These are phyloP conservation scores for Hydropsyche tenuis DNA, from an alignment of 1,140 invertebrate genomes.

Conservation along the genomic window DNA sequence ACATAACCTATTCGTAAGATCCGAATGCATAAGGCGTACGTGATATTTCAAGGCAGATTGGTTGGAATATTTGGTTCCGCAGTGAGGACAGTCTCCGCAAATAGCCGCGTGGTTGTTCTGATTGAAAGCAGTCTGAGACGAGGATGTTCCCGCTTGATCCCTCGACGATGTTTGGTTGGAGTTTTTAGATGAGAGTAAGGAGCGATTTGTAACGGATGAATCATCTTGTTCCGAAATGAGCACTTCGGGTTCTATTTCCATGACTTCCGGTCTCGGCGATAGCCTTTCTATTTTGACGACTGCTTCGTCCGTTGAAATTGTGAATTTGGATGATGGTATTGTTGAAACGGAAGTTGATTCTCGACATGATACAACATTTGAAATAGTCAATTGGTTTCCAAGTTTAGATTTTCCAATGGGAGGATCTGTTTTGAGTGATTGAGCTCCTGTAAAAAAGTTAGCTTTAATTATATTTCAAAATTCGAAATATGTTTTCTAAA, in stretches of 20 bases:
- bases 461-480: background rate
- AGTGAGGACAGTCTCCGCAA: constrained; percentile 71
- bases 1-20: constrained; percentile 68
- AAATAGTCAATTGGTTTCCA: constrained; percentile 8
- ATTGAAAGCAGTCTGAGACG: constrained; percentile 51
- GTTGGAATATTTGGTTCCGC: constrained; percentile 69
- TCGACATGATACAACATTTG: constrained; percentile 1
- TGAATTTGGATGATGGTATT: background rate
- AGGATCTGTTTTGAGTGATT: constrained; percentile 43
- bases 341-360: background rate
- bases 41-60: constrained; percentile 74
- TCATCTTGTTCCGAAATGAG: constrained; percentile 60
- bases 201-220: constrained; percentile 38
- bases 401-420: constrained; percentile 13
- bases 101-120: constrained; percentile 63
- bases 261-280: constrained; percentile 58
- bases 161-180: constrained; percentile 53
- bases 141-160: constrained; percentile 57
- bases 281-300: constrained; percentile 58
- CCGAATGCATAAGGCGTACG: constrained; percentile 72
- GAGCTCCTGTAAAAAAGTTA: constrained; percentile 38
- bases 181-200: background rate
- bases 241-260: constrained; percentile 61
- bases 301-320: constrained; percentile 12
- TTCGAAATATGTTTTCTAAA: constrained; percentile 8